phyloP scores from a whole-genome alignment of 2,113 vertebrate genomes.

The Rallus limicola region DNA sequence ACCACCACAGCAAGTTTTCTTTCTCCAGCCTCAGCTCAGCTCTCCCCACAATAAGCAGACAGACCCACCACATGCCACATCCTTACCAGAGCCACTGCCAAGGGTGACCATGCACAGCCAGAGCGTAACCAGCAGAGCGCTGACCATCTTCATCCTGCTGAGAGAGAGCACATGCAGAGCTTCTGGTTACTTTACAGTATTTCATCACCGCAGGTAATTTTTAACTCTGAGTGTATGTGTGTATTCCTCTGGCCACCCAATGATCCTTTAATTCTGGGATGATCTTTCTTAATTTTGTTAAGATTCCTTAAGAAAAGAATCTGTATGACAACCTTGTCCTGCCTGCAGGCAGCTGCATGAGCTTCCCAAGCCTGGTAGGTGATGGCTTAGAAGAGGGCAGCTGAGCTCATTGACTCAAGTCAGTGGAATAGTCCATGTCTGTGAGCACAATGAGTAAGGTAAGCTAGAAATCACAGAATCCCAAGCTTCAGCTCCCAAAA shows the following conservation, averaged over 20 bases:
- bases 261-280: neutral
- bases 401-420: neutral
- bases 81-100: constrained; percentile 70
- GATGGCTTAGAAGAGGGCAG: neutral
- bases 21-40: neutral
- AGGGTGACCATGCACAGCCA: constrained; percentile 57
- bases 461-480: neutral
- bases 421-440: rapidly evolving
- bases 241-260: neutral
- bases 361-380: neutral
- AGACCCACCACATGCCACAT: rapidly evolving
- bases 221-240: neutral
- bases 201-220: neutral
- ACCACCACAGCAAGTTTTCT: neutral
- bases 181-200: neutral
- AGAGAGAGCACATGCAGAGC: constrained; percentile 14
- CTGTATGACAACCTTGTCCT: rapidly evolving
- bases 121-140: constrained; percentile 41
- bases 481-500: neutral
- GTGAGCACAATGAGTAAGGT: neutral
- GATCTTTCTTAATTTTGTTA: neutral
- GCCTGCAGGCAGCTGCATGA: neutral
- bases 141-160: constrained; percentile 73
- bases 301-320: neutral
- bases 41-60: rapidly evolving